Percentiles rank a stretch among this genome's conserved stretches.
phyloP scores from a whole-genome alignment of 2,888 invertebrate species.

The Polyploca ridens region DNA sequence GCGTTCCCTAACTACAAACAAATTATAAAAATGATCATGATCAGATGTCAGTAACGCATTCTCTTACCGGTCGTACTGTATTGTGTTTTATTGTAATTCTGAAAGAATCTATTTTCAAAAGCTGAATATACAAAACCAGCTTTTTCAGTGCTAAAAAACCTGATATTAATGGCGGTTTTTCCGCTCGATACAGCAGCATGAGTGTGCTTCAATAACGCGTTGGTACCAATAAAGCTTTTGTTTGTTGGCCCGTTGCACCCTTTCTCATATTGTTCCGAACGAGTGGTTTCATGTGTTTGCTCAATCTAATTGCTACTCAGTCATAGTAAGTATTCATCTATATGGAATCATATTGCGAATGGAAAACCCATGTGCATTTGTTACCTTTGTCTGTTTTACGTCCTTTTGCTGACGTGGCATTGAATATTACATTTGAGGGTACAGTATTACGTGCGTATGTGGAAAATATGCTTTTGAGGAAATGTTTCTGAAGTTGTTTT shows the following conservation, averaged over 20 bases:
- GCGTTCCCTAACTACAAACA: too few species aligned
- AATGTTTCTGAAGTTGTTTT: neutral
- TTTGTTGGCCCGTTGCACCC: slow-evolving; percentile 66
- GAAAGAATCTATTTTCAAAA: too few species aligned
- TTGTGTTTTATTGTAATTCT: too few species aligned
- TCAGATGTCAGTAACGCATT: too few species aligned
- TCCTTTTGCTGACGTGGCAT: slow-evolving; percentile 35
- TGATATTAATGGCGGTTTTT: neutral
- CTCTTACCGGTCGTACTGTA: too few species aligned
- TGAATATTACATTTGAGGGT: slow-evolving; percentile 31
- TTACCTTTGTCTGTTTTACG: slow-evolving; percentile 33
- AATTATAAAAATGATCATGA: too few species aligned
- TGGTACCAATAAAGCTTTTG: slow-evolving; percentile 59
- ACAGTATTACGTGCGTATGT: too few species aligned
- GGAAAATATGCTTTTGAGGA: neutral
- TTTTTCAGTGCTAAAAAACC: neutral
- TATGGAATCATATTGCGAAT: slow-evolving; percentile 70
- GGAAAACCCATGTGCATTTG: slow-evolving; percentile 46
- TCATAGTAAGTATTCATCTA: slow-evolving; percentile 70
- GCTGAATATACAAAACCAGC: too few species aligned
- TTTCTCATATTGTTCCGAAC: slow-evolving; percentile 77
- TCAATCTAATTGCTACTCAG: slow-evolving; percentile 82
- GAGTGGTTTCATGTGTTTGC: slow-evolving; percentile 77
- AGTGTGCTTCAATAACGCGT: slow-evolving; percentile 17
- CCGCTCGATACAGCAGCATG: neutral